Evolutionary conservation across 2,797 vertebrate genomes (phyloP).

Genomic region (Falco novaeseelandiae): DNA sequence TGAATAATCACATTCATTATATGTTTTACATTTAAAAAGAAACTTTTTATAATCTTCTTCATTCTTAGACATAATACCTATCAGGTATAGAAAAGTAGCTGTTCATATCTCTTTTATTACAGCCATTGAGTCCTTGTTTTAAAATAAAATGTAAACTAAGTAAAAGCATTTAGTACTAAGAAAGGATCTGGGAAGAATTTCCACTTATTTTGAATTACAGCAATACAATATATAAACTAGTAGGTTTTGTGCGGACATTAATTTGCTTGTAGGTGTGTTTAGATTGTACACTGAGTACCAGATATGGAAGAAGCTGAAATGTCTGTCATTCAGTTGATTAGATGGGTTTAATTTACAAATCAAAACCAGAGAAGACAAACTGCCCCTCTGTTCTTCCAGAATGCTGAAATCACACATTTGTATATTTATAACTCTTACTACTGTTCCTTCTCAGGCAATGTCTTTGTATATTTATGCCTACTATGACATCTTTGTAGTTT

Average conservation of each 20-base stretch:
- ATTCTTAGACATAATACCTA: background rate
- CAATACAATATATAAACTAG: background rate
- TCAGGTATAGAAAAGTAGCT: background rate
- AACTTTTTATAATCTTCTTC: background rate
- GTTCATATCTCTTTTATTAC: background rate
- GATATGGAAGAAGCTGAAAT: background rate
- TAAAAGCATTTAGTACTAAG: background rate
- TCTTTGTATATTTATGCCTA: background rate
- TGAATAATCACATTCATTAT: background rate
- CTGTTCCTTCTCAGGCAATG: background rate
- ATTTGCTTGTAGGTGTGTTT: background rate
- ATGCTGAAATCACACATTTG: background rate
- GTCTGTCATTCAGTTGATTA: background rate
- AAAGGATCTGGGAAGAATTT: background rate
- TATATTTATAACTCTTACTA: background rate
- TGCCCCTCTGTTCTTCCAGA: background rate
- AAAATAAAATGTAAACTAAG: background rate
- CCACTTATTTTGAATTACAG: background rate
- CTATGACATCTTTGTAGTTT: background rate
- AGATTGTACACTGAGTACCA: background rate
- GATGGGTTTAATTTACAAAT: background rate
- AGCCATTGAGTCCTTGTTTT: background rate
- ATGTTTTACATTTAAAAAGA: background rate
- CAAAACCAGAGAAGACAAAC: background rate
- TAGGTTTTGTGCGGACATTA: background rate